These are phyloP conservation scores for Pseudopleuronectes americanus DNA, from an alignment of 2,797 vertebrate species.

Conservation along the genomic window DNA sequence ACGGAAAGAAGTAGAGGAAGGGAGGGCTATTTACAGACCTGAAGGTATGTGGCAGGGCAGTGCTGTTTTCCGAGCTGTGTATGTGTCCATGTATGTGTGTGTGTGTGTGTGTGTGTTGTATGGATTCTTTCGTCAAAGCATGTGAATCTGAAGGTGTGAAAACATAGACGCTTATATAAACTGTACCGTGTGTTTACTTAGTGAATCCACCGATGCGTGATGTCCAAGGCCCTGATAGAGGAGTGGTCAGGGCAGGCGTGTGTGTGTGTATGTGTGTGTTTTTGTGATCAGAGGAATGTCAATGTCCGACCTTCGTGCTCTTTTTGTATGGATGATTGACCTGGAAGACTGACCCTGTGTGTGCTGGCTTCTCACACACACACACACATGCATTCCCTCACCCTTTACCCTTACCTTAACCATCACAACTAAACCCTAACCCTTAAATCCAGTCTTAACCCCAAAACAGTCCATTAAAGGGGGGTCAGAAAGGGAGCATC, in stretches of 20 bases:
- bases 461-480: no score
- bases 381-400: slow-evolving; percentile 6
- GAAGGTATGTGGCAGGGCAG: slow-evolving; percentile 51
- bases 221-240: slow-evolving; percentile 32
- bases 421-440: no score
- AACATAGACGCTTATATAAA: slow-evolving; percentile 62
- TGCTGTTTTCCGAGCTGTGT: slow-evolving; percentile 26
- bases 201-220: slow-evolving; percentile 49
- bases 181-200: slow-evolving; percentile 60
- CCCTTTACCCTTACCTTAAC: no score
- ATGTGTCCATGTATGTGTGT: slow-evolving; percentile 16
- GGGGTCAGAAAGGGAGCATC: no score
- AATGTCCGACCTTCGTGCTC: slow-evolving; percentile 52
- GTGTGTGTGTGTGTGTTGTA: slow-evolving; percentile 4
- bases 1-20: slow-evolving; percentile 53
- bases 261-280: slow-evolving; percentile 33
- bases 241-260: slow-evolving; percentile 37
- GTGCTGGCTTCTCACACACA: slow-evolving; percentile 40
- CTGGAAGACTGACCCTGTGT: slow-evolving; percentile 49
- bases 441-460: no score
- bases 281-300: slow-evolving; percentile 66
- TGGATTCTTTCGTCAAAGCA: slow-evolving; percentile 30
- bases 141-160: slow-evolving; percentile 61
- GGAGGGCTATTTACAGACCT: slow-evolving; percentile 57
- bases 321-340: slow-evolving; percentile 59